Conservation (phyloP, 2,888 invertebrate species). For the Lasius platythorax region DNA sequence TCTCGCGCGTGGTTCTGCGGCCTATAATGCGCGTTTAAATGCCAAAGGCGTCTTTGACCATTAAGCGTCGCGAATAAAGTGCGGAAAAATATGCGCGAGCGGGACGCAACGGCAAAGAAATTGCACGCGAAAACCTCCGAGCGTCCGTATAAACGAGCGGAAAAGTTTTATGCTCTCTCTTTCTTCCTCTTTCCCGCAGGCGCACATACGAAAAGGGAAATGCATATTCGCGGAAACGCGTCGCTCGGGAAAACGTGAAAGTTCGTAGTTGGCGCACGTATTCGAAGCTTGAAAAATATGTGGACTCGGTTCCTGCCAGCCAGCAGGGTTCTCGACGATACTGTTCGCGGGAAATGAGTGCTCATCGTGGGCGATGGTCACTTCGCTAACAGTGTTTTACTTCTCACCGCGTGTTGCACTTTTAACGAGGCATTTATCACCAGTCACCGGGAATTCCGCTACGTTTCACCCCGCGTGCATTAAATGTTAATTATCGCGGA, state of each 20-base stretch:
- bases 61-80: constrained; percentile 47
- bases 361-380: constrained; percentile 39
- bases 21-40: constrained; percentile 47
- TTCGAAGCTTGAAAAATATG: constrained; percentile 54
- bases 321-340: constrained; percentile 39
- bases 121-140: constrained; percentile 50
- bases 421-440: constrained; percentile 48
- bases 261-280: constrained; percentile 63
- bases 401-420: constrained; percentile 38
- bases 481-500: not conserved
- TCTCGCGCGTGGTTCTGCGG: constrained; percentile 5
- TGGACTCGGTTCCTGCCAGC: constrained; percentile 38
- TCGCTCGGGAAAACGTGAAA: constrained; percentile 56
- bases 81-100: constrained; percentile 54
- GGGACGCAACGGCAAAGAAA: constrained; percentile 46
- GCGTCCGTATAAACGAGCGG: constrained; percentile 55
- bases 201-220: constrained; percentile 39
- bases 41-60: constrained; percentile 48
- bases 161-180: constrained; percentile 52
- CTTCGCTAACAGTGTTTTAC: constrained; percentile 40
- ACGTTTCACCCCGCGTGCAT: constrained; percentile 9
- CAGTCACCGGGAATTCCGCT: constrained; percentile 22
- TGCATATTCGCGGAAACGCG: constrained; percentile 60
- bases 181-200: constrained; percentile 13
- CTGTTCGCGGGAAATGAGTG: constrained; percentile 34